Evolutionary conservation across 2,113 vertebrate species (phyloP).

Genomic region (Alethe castanea): DNA sequence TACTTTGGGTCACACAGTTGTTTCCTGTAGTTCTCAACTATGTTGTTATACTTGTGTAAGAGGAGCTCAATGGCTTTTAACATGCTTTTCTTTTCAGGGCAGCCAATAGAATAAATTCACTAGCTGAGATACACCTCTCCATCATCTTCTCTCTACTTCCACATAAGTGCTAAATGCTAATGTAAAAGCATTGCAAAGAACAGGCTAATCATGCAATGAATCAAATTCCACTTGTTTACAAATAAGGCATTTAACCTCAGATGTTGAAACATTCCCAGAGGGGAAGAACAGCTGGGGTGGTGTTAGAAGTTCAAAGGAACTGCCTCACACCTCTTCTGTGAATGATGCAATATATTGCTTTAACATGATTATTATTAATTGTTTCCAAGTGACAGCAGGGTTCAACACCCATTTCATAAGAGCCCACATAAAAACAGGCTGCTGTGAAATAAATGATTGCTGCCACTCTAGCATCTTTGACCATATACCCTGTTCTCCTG

Average conservation of each 20-base stretch:
- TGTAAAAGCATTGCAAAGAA: background rate
- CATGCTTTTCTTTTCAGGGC: background rate
- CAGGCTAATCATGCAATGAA: background rate
- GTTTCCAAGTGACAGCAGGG: background rate
- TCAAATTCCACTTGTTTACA: background rate
- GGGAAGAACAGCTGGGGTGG: background rate
- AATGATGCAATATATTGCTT: background rate
- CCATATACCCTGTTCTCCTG: background rate
- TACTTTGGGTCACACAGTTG: background rate
- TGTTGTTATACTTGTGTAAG: background rate
- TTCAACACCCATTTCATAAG: background rate
- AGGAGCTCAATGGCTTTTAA: background rate
- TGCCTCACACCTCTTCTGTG: background rate
- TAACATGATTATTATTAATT: background rate
- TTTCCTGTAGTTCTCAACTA: background rate
- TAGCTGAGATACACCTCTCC: background rate
- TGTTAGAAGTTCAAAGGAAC: constrained; percentile 15
- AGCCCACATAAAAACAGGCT: background rate
- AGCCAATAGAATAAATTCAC: background rate
- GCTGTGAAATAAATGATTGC: background rate
- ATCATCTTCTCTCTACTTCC: background rate
- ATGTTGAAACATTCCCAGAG: background rate
- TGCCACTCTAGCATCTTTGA: background rate
- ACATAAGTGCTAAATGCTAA: background rate
- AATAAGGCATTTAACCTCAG: background rate